A percentile compares a stretch with the other conserved stretches of the same genome.
Conservation (phyloP, 2,113 vertebrate genomes). For the Mesembrinibis cayennensis region DNA sequence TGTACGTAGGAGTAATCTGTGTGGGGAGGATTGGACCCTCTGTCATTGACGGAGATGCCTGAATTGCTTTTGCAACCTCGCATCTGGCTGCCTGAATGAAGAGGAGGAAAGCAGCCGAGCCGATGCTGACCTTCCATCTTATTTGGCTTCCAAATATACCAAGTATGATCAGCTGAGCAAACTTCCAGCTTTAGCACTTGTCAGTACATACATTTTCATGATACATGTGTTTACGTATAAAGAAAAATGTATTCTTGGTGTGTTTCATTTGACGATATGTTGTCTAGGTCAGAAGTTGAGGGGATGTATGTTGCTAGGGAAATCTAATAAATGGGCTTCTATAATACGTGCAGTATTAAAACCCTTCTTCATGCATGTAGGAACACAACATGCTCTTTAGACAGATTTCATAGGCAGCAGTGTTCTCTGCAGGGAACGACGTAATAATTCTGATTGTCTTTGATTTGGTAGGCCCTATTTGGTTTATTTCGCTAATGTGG, state of each 20-base stretch:
- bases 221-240: neutral
- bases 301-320: neutral
- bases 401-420: neutral
- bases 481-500: neutral
- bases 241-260: neutral
- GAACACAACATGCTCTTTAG: neutral
- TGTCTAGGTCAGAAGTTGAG: neutral
- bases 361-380: neutral
- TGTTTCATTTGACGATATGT: neutral
- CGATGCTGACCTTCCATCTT: neutral
- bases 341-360: neutral
- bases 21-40: slow-evolving; percentile 43
- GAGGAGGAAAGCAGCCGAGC: slow-evolving; percentile 18
- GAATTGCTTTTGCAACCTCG: slow-evolving; percentile 55
- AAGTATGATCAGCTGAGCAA: neutral
- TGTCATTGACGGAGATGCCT: slow-evolving; percentile 49
- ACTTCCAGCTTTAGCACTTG: slow-evolving; percentile 28
- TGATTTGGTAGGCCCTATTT: neutral
- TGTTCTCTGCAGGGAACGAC: neutral
- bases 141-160: slow-evolving; percentile 25
- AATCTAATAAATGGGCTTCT: neutral
- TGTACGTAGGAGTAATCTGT: slow-evolving; percentile 53
- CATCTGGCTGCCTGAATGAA: slow-evolving; percentile 51
- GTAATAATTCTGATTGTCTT: neutral
- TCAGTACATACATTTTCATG: neutral